Conservation (phyloP, 2,797 vertebrate species). For the Pseudomugil tenellus region DNA sequence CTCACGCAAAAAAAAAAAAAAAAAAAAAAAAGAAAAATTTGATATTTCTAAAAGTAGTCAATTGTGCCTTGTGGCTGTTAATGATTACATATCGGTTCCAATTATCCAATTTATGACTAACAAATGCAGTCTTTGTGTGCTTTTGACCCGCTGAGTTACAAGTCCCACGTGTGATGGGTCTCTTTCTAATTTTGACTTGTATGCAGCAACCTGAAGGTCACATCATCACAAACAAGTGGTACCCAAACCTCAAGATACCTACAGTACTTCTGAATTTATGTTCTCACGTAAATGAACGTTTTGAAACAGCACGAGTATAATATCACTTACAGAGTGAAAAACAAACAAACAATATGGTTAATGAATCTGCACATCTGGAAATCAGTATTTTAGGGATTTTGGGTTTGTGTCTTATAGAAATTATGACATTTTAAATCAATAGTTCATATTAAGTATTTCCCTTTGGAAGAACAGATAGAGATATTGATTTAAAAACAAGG, state of each 20-base stretch:
- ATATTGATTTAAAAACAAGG: background rate
- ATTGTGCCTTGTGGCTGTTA: background rate
- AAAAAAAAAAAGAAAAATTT: background rate
- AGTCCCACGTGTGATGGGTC: background rate
- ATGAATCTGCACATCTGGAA: background rate
- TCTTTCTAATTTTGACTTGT: constrained; percentile 28
- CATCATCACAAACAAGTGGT: constrained; percentile 7
- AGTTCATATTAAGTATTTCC: background rate
- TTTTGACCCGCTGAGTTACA: background rate
- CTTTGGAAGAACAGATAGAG: background rate
- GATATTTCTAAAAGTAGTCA: background rate
- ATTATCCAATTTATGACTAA: background rate
- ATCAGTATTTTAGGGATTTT: background rate
- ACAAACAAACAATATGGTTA: background rate
- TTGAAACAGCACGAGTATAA: background rate
- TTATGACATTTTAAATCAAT: background rate
- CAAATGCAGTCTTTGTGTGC: background rate
- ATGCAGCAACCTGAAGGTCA: constrained; percentile 34
- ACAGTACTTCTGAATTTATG: background rate
- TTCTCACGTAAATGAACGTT: background rate
- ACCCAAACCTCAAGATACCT: background rate
- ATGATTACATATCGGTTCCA: background rate
- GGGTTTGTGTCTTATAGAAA: background rate
- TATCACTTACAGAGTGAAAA: background rate
- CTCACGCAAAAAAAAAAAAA: background rate